phyloP scores from a whole-genome alignment of 2,888 invertebrate genomes.

The Andricus curvator region DNA sequence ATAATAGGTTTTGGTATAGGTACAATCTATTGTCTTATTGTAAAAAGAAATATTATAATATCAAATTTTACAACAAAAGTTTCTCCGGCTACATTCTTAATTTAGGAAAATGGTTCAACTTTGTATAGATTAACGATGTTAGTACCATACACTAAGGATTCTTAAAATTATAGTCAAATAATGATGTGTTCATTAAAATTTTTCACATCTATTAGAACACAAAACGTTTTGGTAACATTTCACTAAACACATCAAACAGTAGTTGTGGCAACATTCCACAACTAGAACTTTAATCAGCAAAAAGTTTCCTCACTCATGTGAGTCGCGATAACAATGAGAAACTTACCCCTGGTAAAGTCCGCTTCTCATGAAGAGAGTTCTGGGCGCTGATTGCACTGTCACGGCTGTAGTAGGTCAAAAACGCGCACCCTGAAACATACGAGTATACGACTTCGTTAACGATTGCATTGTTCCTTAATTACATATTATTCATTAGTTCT shows the following conservation, averaged over 20 bases:
- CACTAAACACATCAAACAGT: slow-evolving; percentile 3
- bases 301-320: slow-evolving; percentile 39
- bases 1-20: no score
- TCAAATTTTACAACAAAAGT: no score
- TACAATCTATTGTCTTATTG: no score
- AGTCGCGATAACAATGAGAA: slow-evolving; percentile 52
- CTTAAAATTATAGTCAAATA: neutral
- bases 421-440: slow-evolving; percentile 93
- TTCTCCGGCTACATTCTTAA: no score
- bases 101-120: no score
- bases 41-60: no score
- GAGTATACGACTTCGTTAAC: slow-evolving; percentile 43
- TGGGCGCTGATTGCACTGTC: slow-evolving; percentile 97
- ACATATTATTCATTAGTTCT: slow-evolving; percentile 11
- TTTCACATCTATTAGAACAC: neutral
- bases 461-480: slow-evolving; percentile 13
- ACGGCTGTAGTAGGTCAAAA: slow-evolving; percentile 98
- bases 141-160: no score
- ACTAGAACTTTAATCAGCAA: slow-evolving; percentile 50
- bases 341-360: slow-evolving; percentile 99
- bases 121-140: no score
- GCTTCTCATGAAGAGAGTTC: slow-evolving; percentile 97
- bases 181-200: neutral
- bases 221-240: neutral
- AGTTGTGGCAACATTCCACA: slow-evolving; percentile 41